Conservation (phyloP, 1,140 invertebrate species). For the Pseudomyrmex cubaensis region DNA sequence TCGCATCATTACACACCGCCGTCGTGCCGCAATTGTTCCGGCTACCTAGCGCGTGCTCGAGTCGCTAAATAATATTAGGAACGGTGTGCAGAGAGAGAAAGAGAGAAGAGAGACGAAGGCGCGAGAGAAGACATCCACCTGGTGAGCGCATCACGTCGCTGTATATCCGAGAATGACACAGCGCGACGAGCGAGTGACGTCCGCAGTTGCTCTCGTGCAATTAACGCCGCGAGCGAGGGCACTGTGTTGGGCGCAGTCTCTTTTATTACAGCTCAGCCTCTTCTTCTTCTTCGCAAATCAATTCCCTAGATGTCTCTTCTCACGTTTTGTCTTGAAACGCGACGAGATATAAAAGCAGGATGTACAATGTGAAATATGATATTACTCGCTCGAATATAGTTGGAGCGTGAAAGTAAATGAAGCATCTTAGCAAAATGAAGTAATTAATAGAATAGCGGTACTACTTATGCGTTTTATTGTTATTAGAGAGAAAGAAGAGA, state of each 20-base stretch:
- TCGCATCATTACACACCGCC: constrained; percentile 68
- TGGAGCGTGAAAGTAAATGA: constrained; percentile 44
- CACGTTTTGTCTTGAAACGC: background rate
- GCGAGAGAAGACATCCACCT: constrained; percentile 27
- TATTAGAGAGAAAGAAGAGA: too few relatives aligned
- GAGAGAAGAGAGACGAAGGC: background rate
- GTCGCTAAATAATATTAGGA: constrained; percentile 69
- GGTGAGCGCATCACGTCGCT: constrained; percentile 18
- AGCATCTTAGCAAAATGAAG: constrained; percentile 6
- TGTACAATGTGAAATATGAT: constrained; percentile 18
- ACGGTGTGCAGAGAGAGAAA: constrained; percentile 4
- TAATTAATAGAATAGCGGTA: constrained; percentile 11
- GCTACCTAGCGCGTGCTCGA: constrained; percentile 56
- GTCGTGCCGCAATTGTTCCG: constrained; percentile 63
- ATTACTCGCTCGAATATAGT: constrained; percentile 28
- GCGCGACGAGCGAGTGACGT: constrained; percentile 36
- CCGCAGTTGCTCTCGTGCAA: constrained; percentile 60
- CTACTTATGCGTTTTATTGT: background rate
- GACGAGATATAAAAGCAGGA: constrained; percentile 21
- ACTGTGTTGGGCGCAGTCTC: background rate
- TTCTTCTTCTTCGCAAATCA: constrained; percentile 70
- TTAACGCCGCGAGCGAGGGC: constrained; percentile 66
- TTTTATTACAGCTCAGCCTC: constrained; percentile 22
- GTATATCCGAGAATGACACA: background rate
- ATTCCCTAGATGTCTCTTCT: constrained; percentile 53